Base-by-base conservation (phyloP, 2,113 vertebrate genomes). In the Tringa solitaria region DNA sequence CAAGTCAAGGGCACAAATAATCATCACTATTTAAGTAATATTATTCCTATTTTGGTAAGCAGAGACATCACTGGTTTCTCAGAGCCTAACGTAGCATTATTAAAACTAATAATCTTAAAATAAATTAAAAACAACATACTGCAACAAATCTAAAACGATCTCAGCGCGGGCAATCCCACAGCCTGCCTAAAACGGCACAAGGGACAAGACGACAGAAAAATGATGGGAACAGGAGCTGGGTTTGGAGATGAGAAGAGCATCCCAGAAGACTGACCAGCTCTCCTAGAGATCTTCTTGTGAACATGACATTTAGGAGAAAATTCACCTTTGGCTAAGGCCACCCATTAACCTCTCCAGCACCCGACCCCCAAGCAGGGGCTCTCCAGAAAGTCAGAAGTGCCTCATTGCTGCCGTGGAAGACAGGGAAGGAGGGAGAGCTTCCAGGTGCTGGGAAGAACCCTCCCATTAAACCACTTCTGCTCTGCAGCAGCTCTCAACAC, bases 121-220 rank as follows among this genome's bases (percentile, higher is more conserved):
- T 21, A 80, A 74, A 78, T 72, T 2, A 8, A 37, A 41, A 94
- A 43, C 4, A 53, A n/a, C 8, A 9, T 77, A 54, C 20, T 69
- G 26, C 56, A 84, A 46, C 23, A 72, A 67, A 59, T n/a, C 48
- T 14, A 85, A 65, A 48, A 9, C 33, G 45, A 43, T 8, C 30
- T 43, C 11, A 14, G 12, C 21, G 9, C 17, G 56, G 41, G 37
- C 33, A 90, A 12, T 43, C 24, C 33, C n/a, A 18, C 6, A 53
- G 61, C 11, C 69, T 61, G 6, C 7, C 21, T 57, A 70, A 84
- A 13, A 57, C 0, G 4, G 32, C 17, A 45, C 0, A 1, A 54
- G 23, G 3, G 13, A 76, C 18, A 57, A 65, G 14, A 85, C 30
- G 22, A 70, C 0, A 11, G 59, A 63, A 61, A 90, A 80, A 14